phyloP scores from a whole-genome alignment of 2,113 vertebrate genomes.

The Conger conger region DNA sequence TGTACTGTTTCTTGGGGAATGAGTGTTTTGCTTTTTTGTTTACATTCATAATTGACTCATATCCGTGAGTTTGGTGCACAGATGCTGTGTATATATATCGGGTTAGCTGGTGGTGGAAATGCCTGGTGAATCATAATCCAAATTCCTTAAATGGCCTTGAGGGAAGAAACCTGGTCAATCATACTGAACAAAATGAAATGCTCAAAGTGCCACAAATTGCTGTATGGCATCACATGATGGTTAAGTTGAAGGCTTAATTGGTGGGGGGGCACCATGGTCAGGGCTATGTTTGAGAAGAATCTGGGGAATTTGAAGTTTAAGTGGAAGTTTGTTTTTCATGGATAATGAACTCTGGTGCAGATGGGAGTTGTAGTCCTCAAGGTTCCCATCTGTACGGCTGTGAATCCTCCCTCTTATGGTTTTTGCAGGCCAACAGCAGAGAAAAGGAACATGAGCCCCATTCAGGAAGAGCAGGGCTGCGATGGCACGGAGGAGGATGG shows the following conservation, averaged over 20 bases:
- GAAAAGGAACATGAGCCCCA: constrained; percentile 67
- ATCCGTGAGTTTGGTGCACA: background rate
- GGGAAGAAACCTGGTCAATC: background rate
- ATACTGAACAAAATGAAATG: background rate
- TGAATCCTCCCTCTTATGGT: background rate
- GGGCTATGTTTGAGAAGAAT: background rate
- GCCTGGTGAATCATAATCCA: background rate
- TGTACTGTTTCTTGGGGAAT: background rate
- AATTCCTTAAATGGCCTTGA: background rate
- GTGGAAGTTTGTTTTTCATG: background rate
- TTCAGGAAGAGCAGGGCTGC: constrained; percentile 59
- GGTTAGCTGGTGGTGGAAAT: background rate
- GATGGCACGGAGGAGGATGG: constrained; percentile 61
- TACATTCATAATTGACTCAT: background rate
- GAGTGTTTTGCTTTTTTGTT: background rate
- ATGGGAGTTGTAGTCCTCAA: background rate
- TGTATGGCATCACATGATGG: background rate
- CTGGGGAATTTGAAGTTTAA: background rate
- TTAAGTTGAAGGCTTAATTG: background rate
- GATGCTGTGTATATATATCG: too few species aligned
- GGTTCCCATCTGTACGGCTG: background rate
- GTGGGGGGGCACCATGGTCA: background rate
- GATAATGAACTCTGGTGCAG: background rate
- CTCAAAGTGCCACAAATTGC: background rate
- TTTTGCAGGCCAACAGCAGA: constrained; percentile 48